Percentiles rank a stretch among this genome's conserved stretches.
Conservation (phyloP, 2,113 vertebrate genomes). For the Dicrurus megarhynchus region DNA sequence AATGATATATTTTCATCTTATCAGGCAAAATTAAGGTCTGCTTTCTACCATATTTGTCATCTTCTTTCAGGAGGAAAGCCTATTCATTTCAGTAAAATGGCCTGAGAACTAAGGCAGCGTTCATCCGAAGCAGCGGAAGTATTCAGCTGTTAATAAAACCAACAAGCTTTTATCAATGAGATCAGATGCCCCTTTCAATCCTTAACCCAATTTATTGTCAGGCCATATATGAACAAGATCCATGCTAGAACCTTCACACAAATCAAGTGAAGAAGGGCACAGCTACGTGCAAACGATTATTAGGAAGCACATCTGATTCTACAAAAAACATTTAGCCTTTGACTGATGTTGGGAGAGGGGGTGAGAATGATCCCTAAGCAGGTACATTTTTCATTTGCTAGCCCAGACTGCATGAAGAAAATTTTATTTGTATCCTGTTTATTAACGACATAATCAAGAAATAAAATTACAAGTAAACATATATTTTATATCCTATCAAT, state of each 20-base stretch:
- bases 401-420: not conserved
- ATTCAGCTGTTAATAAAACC: slow-evolving; percentile 25
- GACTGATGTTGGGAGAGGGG: not conserved
- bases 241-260: not conserved
- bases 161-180: not conserved
- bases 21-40: not conserved
- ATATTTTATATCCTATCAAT: not conserved
- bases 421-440: not conserved
- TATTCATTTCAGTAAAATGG: slow-evolving; percentile 2
- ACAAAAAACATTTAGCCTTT: not conserved
- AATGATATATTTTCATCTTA: not conserved
- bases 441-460: not conserved
- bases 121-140: not conserved
- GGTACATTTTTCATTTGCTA: not conserved
- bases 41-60: not conserved
- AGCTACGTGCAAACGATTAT: not conserved
- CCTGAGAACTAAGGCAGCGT: not conserved
- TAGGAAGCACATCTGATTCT: not conserved
- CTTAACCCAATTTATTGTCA: not conserved
- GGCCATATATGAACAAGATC: not conserved
- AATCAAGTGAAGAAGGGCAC: not conserved
- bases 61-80: not conserved
- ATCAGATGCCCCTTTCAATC: not conserved
- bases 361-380: not conserved
- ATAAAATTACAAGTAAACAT: not conserved